phyloP scores from a whole-genome alignment of 2,113 vertebrate species.

The Hepsetus odoe region DNA sequence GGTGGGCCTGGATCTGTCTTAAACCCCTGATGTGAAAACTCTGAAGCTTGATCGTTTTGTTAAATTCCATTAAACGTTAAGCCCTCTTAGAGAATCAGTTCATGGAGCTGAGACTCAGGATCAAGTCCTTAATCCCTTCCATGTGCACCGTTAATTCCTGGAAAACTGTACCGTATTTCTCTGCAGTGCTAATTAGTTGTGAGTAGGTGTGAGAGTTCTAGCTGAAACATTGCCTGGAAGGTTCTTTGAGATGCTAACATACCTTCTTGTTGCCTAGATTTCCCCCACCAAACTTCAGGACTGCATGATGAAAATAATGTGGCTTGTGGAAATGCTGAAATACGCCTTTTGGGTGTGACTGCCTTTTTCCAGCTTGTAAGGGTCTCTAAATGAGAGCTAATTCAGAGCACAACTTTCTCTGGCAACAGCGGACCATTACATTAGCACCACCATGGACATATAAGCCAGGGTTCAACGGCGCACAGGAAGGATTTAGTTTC shows the following conservation, averaged over 20 bases:
- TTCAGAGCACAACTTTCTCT: conserved; percentile 20
- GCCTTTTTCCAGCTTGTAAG: conserved; percentile 6
- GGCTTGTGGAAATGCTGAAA: conserved; percentile 2
- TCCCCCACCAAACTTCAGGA: neutral
- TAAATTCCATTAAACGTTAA: conserved; percentile 71
- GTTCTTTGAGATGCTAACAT: neutral
- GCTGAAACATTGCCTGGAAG: conserved; percentile 4
- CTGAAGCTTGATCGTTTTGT: conserved; percentile 61
- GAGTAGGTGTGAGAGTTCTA: conserved; percentile 37
- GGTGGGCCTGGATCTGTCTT: conserved; percentile 54
- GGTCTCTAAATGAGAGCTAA: neutral
- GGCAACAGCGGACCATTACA: neutral
- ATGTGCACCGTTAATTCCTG: conserved; percentile 73
- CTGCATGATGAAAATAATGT: neutral
- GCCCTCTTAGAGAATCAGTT: conserved; percentile 58
- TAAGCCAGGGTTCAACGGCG: conserved; percentile 41
- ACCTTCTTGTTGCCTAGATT: neutral
- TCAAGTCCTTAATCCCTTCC: conserved; percentile 71
- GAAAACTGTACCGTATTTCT: conserved; percentile 26
- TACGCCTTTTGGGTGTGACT: neutral
- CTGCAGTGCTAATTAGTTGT: conserved; percentile 57
- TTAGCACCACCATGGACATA: conserved; percentile 14
- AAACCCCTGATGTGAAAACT: conserved; percentile 64
- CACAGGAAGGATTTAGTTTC: conserved; percentile 46
- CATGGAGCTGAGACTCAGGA: conserved; percentile 57